Evolutionary conservation across 23 tunicate species (phyloP), one percentile per base, ranked within the genome.

Genomic region (Styela plicata): DNA sequence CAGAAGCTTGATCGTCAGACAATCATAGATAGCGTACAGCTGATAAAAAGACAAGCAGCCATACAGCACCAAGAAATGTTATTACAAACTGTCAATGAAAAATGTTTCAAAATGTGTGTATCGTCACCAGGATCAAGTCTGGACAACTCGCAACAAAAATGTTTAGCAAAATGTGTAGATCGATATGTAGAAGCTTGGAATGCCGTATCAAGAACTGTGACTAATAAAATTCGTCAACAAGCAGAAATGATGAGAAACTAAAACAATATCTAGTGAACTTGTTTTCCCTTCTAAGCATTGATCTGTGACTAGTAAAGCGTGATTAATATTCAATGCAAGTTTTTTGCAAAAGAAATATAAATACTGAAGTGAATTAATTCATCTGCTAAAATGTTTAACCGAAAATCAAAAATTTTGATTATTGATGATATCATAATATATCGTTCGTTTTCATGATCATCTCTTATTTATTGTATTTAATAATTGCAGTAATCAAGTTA

Each of bases 111-210:
- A 73, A 74, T 93, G 87, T 93, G 98, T 69, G 86, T 93, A 2
- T 63, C 64, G 17, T 61, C 83, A 29, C 98, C 98, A 1, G 98
- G 98, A 10, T 63, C 98, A 26, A 70, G 80, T 64, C 64, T 93
- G 76, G 98, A 93, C 70, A 61, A 74, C 69, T 93, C 98, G 2
- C 98, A 93, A 70, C 98, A 93, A 70, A 93, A 93, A 82, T 93
- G 98, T 36, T 63, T 93, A 26, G 91, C 87, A 27, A 93, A 84
- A 74, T 93, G 98, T 70, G 85, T 88, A 25, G 98, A 93, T 63
- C 74, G 98, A 27, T 92, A 87, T 68, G 68, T 92, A 1, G 97
- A 92, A 61, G 79, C 97, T 33, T 92, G 97, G 97, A 92, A 92
- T 83, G 80, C 85, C 24, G 88, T 92, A 18, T 93, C 98, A 66